Base-by-base conservation (phyloP, 2,888 invertebrate species). In the Dryococelus australis region DNA sequence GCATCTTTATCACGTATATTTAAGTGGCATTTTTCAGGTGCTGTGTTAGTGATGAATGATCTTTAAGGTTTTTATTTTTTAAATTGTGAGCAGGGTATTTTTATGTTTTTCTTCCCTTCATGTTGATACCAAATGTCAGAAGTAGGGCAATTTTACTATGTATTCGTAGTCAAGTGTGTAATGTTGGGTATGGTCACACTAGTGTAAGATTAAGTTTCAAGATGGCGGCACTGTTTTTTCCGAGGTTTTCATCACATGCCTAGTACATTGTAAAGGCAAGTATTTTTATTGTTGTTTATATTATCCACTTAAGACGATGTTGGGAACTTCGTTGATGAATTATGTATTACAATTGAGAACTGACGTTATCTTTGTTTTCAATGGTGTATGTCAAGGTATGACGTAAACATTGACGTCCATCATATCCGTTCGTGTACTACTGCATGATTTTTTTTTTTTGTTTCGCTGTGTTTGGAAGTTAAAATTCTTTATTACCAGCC, bases 321-420 rank as follows among this genome's bases (percentile, higher is more conserved):
- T 47, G 47, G 47, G 47, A 8, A 6, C 16, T 6, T 47, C 47
- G 10, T 2, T 65, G 65, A 65, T 12, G 8, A 65, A 8, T 16
- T 65, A n/a, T 65, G 24, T 16, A 24, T 24, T 16, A 1, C 16
- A 1, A 65, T 24, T n/a, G n/a, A n/a, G 65, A 16, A n/a, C 20
- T 65, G 65, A 20, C n/a, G 65, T 16, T n/a, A n/a, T 65, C 65
- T 8, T 65, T n/a, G 65, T 65, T 65, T 65, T 65, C 24, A 16
- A 9, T 65, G 1, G n/a, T 24, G n/a, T n/a, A 3, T 65, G 65
- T 65, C 65, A 65, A 20, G 20, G 65, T n/a, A n/a, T 65, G 65
- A 65, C 65, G 65, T 65, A 65, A 65, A 65, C 65, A 65, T 65
- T 65, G 65, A 65, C 65, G 65, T 65, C 65, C 65, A 65, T 65